Base-by-base conservation (phyloP, 2,797 vertebrate species). In the Nothura maculosa region DNA sequence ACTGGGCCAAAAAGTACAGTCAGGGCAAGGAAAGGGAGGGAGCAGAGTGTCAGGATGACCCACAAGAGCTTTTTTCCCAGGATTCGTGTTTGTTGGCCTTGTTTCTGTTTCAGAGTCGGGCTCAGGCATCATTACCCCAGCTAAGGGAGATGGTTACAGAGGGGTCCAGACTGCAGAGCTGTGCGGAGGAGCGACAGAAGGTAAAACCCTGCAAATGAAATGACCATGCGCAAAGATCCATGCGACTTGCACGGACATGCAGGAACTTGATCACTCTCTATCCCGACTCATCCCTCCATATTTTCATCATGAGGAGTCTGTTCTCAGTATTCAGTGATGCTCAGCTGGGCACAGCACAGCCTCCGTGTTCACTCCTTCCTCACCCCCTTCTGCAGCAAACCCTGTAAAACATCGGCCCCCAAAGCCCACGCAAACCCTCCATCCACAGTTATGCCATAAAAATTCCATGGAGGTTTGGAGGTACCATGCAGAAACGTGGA, bases 401-500 rank as follows among this genome's bases (percentile, higher is more conserved):
- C 48, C 36, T 10, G 20, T 7, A 5, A 58, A 81, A 48, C 2
- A 20, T 72, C 66, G 30, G 32, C n/a, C 25, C 8, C 0, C 13
- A 25, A 20, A 80, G 30, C 4, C 24, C 14, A 10, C 20, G 13
- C 5, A 24, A 81, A 34, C 5, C 77, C 15, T 4, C 8, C 4
- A 1, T 1, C 3, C 1, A 4, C 28, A 12, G 34, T 3, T 8
- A 21, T 22, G 54, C 28, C 60, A 18, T 15, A 24, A 32, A 48
- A 48, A 3, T 24, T 4, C 55, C 55, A 4, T 32, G 22, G 54
- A 30, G 25, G 2, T 36, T 42, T 63, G 10, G 32, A 55, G 3
- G 16, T 3, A n/a, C 66, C 36, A 1, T 1, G 11, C 22, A n/a
- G 47, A 28, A 45, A 25, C 1, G 43, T 1, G 22, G 80, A 6